Evolutionary conservation across 2,888 invertebrate species (phyloP).

Genomic region (Gnatocerus cornutus): DNA sequence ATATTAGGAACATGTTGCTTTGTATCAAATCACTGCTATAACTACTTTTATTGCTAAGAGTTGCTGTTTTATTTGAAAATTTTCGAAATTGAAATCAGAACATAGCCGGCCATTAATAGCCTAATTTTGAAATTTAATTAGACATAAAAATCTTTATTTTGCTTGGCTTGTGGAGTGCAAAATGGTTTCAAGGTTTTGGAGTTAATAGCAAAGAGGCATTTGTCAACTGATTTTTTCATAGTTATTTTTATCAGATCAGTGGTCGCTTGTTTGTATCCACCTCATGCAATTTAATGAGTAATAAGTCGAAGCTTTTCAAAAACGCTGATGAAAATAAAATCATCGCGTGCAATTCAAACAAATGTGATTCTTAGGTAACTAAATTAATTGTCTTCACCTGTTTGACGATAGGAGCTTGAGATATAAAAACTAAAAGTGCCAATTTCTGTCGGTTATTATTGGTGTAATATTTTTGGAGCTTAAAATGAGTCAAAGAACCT

Average conservation of each 20-base stretch:
- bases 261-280: conserved; percentile 2
- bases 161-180: conserved; percentile 7
- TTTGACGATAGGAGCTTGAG: conserved; percentile 29
- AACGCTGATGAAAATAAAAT: conserved; percentile 6
- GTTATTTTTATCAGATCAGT: conserved; percentile 14
- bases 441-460: conserved; percentile 36
- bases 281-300: neutral
- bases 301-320: neutral
- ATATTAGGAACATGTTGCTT: no score
- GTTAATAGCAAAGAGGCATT: conserved; percentile 9
- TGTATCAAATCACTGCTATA: neutral
- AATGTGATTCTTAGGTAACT: conserved; percentile 33
- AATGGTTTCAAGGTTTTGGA: conserved; percentile 15
- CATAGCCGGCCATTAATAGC: conserved; percentile 1
- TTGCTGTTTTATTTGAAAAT: neutral
- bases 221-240: conserved; percentile 11
- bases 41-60: neutral
- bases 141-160: conserved; percentile 12
- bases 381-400: conserved; percentile 43
- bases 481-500: neutral
- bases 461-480: conserved; percentile 35
- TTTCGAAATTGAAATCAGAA: neutral
- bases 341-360: neutral
- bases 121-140: conserved; percentile 13
- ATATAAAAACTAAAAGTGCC: conserved; percentile 42